phyloP scores from a whole-genome alignment of 2,113 vertebrate species.

The Rhinopithecus roxellana region DNA sequence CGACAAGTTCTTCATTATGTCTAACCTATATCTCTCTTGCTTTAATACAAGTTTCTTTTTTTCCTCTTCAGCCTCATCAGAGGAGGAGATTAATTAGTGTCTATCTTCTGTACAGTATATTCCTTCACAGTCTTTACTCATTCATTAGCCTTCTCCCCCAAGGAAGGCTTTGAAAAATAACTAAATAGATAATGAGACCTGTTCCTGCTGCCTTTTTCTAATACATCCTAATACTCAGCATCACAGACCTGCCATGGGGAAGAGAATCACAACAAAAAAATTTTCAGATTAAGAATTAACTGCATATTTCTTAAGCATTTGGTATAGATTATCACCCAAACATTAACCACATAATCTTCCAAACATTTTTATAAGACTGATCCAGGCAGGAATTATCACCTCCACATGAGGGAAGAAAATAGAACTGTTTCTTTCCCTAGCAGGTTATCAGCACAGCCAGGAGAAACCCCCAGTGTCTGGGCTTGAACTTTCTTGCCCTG shows the following conservation, averaged over 20 bases:
- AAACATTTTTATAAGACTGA: conserved; percentile 3
- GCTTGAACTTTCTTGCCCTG: background rate
- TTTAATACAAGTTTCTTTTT: conserved; percentile 16
- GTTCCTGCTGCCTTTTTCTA: background rate
- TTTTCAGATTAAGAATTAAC: background rate
- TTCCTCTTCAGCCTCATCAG: background rate
- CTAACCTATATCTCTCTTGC: background rate
- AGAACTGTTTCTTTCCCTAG: background rate
- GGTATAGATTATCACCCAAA: background rate
- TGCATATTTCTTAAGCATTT: background rate
- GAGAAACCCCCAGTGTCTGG: background rate
- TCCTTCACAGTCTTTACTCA: conserved; percentile 5
- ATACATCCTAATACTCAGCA: background rate
- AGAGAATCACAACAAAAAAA: background rate
- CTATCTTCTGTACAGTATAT: background rate
- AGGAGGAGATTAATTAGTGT: background rate
- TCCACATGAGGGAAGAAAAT: background rate
- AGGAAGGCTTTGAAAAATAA: conserved; percentile 54
- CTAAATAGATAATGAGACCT: conserved; percentile 30
- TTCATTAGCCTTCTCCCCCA: conserved; percentile 4
- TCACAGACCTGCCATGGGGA: background rate
- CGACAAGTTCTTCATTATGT: background rate
- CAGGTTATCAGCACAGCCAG: background rate
- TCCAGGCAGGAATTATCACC: background rate
- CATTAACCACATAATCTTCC: background rate